These are phyloP conservation scores for Chlorodrepanis virens DNA, from an alignment of 2,113 vertebrate species.

Conservation along the genomic window DNA sequence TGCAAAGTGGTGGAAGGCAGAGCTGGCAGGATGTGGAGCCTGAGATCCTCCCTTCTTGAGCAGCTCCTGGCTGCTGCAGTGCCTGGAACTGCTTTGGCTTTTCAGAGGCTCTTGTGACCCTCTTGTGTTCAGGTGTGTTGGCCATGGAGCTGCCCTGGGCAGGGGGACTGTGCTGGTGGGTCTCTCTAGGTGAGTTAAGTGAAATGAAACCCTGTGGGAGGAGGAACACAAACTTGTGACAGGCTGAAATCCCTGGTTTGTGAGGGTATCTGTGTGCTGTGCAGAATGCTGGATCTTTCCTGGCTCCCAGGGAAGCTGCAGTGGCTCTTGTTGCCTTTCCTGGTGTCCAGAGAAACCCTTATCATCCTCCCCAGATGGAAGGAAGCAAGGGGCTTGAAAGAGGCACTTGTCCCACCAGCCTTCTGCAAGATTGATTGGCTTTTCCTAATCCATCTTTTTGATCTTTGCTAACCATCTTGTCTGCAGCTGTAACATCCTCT, in stretches of 20 bases:
- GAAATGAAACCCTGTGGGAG: neutral
- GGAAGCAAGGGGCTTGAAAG: neutral
- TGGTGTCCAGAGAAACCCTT: constrained; percentile 1
- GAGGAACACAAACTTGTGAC: neutral
- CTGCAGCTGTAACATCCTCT: constrained; percentile 59
- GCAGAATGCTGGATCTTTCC: neutral
- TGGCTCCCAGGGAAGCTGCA: neutral
- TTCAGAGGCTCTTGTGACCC: neutral
- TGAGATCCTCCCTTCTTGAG: neutral
- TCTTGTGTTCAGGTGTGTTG: neutral
- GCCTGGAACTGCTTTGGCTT: neutral
- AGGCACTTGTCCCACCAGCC: constrained; percentile 17
- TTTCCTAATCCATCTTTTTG: constrained; percentile 59
- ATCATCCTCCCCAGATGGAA: constrained; percentile 30
- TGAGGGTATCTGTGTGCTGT: neutral
- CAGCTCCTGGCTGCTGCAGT: neutral
- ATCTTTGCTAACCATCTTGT: constrained; percentile 61
- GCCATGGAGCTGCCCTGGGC: accelerated
- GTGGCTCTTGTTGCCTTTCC: neutral
- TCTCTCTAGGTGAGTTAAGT: neutral
- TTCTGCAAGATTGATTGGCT: constrained; percentile 51
- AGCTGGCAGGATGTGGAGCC: neutral
- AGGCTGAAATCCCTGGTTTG: neutral
- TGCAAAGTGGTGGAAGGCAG: neutral
- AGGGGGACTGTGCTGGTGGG: neutral